Evolutionary conservation across 2,113 vertebrate species (phyloP).

Genomic region (Plestiodon gilberti): DNA sequence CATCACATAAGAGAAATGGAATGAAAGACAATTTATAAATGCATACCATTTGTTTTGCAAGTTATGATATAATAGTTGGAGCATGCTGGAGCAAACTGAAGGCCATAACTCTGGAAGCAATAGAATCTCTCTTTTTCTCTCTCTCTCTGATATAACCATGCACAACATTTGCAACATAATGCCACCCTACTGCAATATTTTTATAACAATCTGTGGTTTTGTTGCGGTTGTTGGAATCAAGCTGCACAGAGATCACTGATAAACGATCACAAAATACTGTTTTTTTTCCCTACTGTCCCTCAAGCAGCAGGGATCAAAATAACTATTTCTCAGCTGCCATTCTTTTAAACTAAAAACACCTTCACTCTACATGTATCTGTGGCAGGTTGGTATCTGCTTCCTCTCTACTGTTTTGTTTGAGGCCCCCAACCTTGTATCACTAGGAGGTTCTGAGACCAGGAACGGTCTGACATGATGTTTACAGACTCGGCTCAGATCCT

Average conservation of each 20-base stretch:
- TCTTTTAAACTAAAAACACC: conserved; percentile 72
- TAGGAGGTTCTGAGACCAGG: conserved; percentile 47
- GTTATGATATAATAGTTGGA: conserved; percentile 57
- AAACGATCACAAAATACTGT: conserved; percentile 64
- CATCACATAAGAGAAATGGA: conserved; percentile 14
- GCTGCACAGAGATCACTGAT: conserved; percentile 43
- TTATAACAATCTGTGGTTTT: conserved; percentile 66
- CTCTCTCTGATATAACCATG: conserved; percentile 49
- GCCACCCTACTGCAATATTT: conserved; percentile 43
- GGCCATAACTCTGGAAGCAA: conserved; percentile 70
- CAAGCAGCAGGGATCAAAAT: conserved; percentile 71
- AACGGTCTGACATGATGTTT: conserved; percentile 60
- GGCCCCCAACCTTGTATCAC: conserved; percentile 53
- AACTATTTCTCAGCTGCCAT: conserved; percentile 67
- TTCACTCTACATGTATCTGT: conserved; percentile 50
- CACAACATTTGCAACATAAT: conserved; percentile 55
- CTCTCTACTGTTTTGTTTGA: conserved; percentile 59
- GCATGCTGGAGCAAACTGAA: conserved; percentile 31
- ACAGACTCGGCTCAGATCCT: conserved; percentile 61
- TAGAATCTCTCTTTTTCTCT: conserved; percentile 55
- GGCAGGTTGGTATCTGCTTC: conserved; percentile 57
- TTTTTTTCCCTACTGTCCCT: conserved; percentile 62
- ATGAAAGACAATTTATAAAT: conserved; percentile 35
- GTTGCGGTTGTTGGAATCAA: conserved; percentile 51
- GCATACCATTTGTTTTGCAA: background rate